Base-by-base conservation (phyloP, 2,797 vertebrate genomes). In the Botia almorhae region DNA sequence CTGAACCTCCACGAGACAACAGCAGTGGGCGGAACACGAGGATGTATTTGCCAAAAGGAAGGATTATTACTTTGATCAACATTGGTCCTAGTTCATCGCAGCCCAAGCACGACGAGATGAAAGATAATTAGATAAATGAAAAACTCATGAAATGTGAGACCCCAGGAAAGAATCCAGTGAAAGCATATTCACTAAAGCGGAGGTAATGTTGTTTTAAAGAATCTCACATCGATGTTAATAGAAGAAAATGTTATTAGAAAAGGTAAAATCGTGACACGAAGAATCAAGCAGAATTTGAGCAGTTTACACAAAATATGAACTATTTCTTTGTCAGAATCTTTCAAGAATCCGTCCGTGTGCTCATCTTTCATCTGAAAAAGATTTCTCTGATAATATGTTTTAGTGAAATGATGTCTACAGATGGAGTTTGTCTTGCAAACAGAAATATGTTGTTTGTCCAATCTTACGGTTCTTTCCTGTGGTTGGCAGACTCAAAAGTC, bases 31-130 rank as follows among this genome's bases (percentile, higher is more conserved):
- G 78, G 61, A 21, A 46, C 36, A 46, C 33, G 26, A 64, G 60
- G 5, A 71, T 17, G 14, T 65, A 8, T 26, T 73, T 19, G 69
- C 78, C 78, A 65, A 73, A 70, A 67, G 69, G 19, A 80, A 48
- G 6, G 36, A 58, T 58, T 7, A 1, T 65, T 46, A 56, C 78
- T 80, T 80, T 80, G 78, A 80, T 80, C 78, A 53, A 48, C 53
- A 51, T 80, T 36, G n/a, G 76, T 48, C 51, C 58, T 69, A 46
- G 39, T 19, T 69, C 17, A 69, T 78, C 58, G 17, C 46, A 23
- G 10, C 7, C 16, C 33, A 80, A 39, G 4, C 29, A 65, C 29
- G 46, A 72, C 51, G 19, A 19, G 51, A 6, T 4, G 1, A 48
- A 61, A 77, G 16, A n/a, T 23, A 72, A 65, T 17, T 78, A 78